phyloP scores from a whole-genome alignment of 35 echinoderm and acorn worm species.

The Amphiura filiformis region DNA sequence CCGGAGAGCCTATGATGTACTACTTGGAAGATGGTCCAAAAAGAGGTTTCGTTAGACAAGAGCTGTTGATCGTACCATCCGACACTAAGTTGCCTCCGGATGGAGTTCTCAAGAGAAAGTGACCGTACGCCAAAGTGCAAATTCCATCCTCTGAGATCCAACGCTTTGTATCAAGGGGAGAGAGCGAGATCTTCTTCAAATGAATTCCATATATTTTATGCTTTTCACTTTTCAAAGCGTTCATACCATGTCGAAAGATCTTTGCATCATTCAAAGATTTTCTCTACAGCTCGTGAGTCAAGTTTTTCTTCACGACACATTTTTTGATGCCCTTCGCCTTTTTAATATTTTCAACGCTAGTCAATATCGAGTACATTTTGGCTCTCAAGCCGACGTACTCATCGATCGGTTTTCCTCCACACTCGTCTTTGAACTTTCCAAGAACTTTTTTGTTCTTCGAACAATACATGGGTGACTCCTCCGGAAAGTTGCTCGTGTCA shows the following conservation, averaged over 20 bases:
- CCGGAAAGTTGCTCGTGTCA: neutral
- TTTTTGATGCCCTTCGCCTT: neutral
- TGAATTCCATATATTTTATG: neutral
- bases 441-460: slow-evolving; percentile 28
- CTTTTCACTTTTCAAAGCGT: neutral
- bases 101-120: neutral
- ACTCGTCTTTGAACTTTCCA: slow-evolving; percentile 35
- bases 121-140: neutral
- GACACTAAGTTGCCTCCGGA: slow-evolving; percentile 9
- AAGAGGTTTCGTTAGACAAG: too few species aligned
- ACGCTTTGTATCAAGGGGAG: neutral
- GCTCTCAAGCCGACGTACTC: slow-evolving; percentile 22
- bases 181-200: slow-evolving; percentile 1
- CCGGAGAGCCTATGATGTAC: too few species aligned
- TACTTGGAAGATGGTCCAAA: too few species aligned
- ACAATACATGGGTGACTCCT: neutral
- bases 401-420: neutral
- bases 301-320: neutral
- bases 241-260: neutral
- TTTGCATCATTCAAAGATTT: neutral
- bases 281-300: neutral
- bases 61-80: neutral
- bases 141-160: neutral
- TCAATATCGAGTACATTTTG: neutral
- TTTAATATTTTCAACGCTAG: neutral